phyloP scores from a whole-genome alignment of 2,113 vertebrate species.

The Myxocyprinus asiaticus region DNA sequence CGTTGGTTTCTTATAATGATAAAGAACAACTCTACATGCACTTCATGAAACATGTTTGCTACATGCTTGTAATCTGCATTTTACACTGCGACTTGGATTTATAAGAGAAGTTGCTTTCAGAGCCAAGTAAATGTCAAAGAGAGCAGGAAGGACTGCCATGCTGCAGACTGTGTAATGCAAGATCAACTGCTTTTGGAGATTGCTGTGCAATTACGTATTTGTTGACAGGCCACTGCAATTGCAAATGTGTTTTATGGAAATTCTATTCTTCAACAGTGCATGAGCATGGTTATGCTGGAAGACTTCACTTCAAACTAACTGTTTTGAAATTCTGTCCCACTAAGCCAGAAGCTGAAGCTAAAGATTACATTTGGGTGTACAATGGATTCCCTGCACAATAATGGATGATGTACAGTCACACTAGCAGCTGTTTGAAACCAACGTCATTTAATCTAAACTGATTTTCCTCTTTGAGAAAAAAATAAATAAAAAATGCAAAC shows the following conservation, averaged over 20 bases:
- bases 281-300: slow-evolving; percentile 28
- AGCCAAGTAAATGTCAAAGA: slow-evolving; percentile 63
- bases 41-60: slow-evolving; percentile 61
- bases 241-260: slow-evolving; percentile 57
- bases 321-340: slow-evolving; percentile 10
- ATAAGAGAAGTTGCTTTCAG: slow-evolving; percentile 54
- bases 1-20: slow-evolving; percentile 52
- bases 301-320: slow-evolving; percentile 11
- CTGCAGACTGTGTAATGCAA: slow-evolving; percentile 66
- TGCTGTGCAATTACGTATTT: slow-evolving; percentile 72
- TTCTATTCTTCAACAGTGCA: slow-evolving; percentile 38
- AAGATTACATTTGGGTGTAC: slow-evolving; percentile 34
- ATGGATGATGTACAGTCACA: slow-evolving; percentile 16
- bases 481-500: background rate
- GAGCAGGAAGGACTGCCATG: slow-evolving; percentile 48
- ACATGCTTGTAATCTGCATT: slow-evolving; percentile 69
- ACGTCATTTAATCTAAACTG: background rate
- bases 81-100: slow-evolving; percentile 64
- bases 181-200: slow-evolving; percentile 71
- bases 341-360: background rate
- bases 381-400: background rate
- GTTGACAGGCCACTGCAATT: slow-evolving; percentile 67
- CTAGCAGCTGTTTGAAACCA: slow-evolving; percentile 15
- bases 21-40: slow-evolving; percentile 61
- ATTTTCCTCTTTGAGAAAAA: background rate